Evolutionary conservation across 2,888 invertebrate genomes (phyloP).

Genomic region (Dilophus febrilis): DNA sequence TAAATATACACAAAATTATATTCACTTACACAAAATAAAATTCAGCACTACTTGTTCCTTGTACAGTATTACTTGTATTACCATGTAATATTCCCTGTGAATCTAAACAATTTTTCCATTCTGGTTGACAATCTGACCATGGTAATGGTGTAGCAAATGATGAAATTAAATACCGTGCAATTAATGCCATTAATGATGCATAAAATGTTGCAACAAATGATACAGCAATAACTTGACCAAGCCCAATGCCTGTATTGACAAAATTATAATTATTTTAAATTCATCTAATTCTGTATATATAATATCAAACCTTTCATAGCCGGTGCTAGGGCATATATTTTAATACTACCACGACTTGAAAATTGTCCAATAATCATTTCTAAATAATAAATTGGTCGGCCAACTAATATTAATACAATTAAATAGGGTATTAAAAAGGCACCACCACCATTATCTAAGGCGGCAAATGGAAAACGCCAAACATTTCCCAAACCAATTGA

Average conservation of each 20-base stretch:
- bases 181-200: constrained; percentile 46
- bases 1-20: neutral
- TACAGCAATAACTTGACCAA: constrained; percentile 37
- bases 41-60: constrained; percentile 1
- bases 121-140: constrained; percentile 39
- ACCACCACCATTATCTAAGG: constrained; percentile 49
- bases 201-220: constrained; percentile 45
- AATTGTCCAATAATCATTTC: constrained; percentile 60
- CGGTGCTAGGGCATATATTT: constrained; percentile 45
- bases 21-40: constrained; percentile 4
- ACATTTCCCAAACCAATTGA: constrained; percentile 34
- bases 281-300: no score
- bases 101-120: constrained; percentile 36
- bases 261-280: no score
- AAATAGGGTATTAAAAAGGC: constrained; percentile 49
- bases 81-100: constrained; percentile 13
- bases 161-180: constrained; percentile 41
- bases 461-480: constrained; percentile 51
- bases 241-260: constrained; percentile 33
- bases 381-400: constrained; percentile 52
- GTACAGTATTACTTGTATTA: neutral
- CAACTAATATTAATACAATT: constrained; percentile 43
- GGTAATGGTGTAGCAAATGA: constrained; percentile 43
- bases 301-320: constrained; percentile 43
- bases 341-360: constrained; percentile 47